Conservation (phyloP, 1,140 invertebrate genomes). For the Saxidomus purpurata region DNA sequence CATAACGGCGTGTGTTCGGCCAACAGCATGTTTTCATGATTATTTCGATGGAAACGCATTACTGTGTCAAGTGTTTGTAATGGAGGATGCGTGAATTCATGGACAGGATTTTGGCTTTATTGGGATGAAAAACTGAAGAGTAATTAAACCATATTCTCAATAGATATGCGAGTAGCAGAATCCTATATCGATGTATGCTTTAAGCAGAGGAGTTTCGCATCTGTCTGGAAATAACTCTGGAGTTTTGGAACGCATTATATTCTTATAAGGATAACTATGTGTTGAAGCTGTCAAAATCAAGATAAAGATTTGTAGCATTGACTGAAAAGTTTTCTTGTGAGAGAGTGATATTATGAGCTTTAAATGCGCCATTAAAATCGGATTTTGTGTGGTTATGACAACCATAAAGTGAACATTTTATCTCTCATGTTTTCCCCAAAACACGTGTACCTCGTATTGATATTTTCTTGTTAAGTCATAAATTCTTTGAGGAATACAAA, state of each 20-base stretch:
- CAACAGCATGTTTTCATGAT: conserved; percentile 31
- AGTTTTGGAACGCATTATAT: conserved; percentile 14
- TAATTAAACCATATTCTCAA: conserved; percentile 37
- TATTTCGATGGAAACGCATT: conserved; percentile 18
- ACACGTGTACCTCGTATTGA: conserved; percentile 17
- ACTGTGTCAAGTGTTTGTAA: conserved; percentile 50
- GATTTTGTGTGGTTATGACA: neutral
- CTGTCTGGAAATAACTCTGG: neutral
- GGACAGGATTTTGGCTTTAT: neutral
- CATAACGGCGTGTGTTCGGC: conserved; percentile 6
- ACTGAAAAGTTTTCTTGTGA: neutral
- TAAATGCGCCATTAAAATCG: neutral
- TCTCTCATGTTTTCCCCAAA: neutral
- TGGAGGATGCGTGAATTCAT: conserved; percentile 4
- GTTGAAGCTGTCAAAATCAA: neutral
- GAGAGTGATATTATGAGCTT: neutral
- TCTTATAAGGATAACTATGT: neutral
- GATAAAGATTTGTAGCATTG: neutral
- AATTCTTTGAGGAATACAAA: neutral
- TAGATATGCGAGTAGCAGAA: neutral
- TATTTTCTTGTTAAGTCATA: neutral
- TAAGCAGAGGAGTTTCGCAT: neutral
- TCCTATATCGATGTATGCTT: conserved; percentile 35
- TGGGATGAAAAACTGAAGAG: conserved; percentile 1
- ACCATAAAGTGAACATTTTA: neutral